Conservation (phyloP, 2,888 invertebrate species). For the Pristionchus arcanus region DNA sequence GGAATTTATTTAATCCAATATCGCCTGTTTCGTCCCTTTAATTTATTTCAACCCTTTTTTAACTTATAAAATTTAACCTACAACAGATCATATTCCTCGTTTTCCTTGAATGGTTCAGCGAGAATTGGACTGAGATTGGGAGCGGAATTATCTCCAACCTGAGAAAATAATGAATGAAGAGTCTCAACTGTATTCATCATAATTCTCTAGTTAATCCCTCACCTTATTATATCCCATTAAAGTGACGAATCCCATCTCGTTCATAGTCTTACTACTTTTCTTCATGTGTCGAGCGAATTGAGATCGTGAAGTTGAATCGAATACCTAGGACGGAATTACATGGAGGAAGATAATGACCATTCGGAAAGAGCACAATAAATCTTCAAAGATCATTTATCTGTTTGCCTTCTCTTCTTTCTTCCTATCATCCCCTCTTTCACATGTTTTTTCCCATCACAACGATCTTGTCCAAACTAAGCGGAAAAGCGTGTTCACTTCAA, state of each 20-base stretch:
- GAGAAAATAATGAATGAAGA: no score
- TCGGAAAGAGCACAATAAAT: background rate
- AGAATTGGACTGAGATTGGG: conserved; percentile 52
- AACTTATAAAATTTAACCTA: background rate
- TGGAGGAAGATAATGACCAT: background rate
- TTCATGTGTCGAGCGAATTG: conserved; percentile 55
- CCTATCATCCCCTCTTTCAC: background rate
- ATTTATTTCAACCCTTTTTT: background rate
- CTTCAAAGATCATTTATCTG: background rate
- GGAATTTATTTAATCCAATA: conserved; percentile 2
- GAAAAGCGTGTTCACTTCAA: no score
- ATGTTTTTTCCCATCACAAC: background rate
- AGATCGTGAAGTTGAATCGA: conserved; percentile 54
- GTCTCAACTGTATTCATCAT: no score
- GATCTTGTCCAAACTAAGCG: background rate
- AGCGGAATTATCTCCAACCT: conserved; percentile 54
- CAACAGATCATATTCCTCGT: conserved; percentile 47
- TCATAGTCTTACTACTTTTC: conserved; percentile 19
- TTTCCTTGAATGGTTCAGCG: conserved; percentile 37
- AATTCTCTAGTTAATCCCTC: background rate
- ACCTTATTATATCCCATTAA: conserved; percentile 54
- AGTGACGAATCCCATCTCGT: conserved; percentile 52
- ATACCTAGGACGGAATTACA: conserved; percentile 2
- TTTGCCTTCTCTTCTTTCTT: background rate
- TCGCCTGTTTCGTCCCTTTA: conserved; percentile 40